phyloP scores from a whole-genome alignment of 2,113 vertebrate species.

The Centropus unirufus region DNA sequence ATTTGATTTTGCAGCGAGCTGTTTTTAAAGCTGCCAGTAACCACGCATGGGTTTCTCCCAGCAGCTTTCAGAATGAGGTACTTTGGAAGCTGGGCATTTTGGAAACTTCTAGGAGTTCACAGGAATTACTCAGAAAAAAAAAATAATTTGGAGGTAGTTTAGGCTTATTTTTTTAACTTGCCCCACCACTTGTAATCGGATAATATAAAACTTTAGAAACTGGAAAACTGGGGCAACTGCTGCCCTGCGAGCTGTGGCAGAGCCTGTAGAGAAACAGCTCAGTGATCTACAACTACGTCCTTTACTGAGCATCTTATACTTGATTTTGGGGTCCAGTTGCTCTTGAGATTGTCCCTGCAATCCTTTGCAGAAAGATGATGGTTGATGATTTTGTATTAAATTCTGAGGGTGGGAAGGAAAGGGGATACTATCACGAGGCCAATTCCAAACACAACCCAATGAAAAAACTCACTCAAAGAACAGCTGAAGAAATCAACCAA shows the following conservation, averaged over 20 bases:
- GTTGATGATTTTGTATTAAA: background rate
- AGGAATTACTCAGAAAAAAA: background rate
- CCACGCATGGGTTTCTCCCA: background rate
- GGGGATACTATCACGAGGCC: background rate
- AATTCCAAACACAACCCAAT: background rate
- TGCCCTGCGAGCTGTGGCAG: background rate
- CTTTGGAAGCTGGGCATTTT: background rate
- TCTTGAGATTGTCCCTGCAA: background rate
- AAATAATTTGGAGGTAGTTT: background rate
- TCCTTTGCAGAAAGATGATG: background rate
- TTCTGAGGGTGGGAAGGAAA: background rate
- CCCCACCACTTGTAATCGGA: background rate
- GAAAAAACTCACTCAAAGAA: background rate
- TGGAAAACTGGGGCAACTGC: background rate
- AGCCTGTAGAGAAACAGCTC: background rate
- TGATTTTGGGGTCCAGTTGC: background rate
- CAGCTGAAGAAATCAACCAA: background rate
- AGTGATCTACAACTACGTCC: background rate
- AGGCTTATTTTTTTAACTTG: background rate
- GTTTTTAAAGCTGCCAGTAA: background rate
- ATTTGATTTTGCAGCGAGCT: background rate
- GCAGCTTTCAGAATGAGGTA: background rate
- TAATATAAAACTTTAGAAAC: constrained; percentile 25
- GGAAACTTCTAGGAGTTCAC: background rate
- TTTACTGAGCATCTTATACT: background rate